phyloP scores from a whole-genome alignment of 2,888 invertebrate species.

The Sphaerophoria taeniata region DNA sequence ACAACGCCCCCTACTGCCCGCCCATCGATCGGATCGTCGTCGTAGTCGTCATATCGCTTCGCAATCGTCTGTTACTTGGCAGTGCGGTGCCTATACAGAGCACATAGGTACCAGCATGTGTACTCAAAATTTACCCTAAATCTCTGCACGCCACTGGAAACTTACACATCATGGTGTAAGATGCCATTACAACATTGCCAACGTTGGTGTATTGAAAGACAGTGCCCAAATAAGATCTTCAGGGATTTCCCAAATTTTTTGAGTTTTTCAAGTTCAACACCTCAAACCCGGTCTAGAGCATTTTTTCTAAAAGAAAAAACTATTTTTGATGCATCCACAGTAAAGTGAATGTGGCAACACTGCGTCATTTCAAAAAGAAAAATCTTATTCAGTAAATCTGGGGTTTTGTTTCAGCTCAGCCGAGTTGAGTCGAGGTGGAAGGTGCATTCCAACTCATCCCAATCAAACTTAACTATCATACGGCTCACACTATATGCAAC shows the following conservation, averaged over 20 bases:
- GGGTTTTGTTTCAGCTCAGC: slow-evolving; percentile 53
- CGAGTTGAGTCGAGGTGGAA: slow-evolving; percentile 60
- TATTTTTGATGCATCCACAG: too few species aligned
- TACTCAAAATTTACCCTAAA: slow-evolving; percentile 21
- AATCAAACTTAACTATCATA: slow-evolving; percentile 1
- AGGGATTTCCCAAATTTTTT: neutral
- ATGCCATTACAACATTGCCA: slow-evolving; percentile 21
- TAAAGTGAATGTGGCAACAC: slow-evolving; percentile 20
- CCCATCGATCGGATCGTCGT: neutral
- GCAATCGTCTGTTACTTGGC: slow-evolving; percentile 21
- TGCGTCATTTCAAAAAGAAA: neutral
- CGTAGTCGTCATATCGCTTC: neutral
- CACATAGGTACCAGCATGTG: slow-evolving; percentile 24
- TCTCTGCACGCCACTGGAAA: slow-evolving; percentile 47
- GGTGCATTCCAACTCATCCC: slow-evolving; percentile 49
- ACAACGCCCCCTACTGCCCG: neutral
- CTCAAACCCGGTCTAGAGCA: too few species aligned
- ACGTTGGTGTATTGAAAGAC: neutral
- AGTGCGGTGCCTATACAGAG: neutral
- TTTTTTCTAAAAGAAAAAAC: too few species aligned
- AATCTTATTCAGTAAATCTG: slow-evolving; percentile 45
- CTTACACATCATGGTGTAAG: slow-evolving; percentile 23
- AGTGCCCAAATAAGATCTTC: neutral
- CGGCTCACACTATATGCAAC: slow-evolving; percentile 20
- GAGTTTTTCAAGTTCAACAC: too few species aligned